Conservation (phyloP, 2,888 invertebrate genomes). For the Cryptus armator region DNA sequence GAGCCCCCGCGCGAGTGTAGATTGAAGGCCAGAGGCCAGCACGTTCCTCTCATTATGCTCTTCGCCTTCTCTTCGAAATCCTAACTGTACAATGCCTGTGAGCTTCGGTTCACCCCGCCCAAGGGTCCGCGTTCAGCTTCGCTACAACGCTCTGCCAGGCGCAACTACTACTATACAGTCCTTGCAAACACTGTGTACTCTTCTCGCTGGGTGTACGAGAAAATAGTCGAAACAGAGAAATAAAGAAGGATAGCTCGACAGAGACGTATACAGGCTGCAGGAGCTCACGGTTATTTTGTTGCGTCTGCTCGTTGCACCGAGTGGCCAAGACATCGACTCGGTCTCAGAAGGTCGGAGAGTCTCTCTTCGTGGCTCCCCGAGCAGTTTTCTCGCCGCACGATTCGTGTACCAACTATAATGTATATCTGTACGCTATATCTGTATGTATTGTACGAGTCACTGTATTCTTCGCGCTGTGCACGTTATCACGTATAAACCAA, state of each 20-base stretch:
- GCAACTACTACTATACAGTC: background rate
- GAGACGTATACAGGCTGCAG: slow-evolving; percentile 27
- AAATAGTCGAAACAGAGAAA: slow-evolving; percentile 37
- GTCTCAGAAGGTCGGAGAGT: slow-evolving; percentile 55
- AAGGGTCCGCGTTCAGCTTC: slow-evolving; percentile 72
- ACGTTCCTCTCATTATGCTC: slow-evolving; percentile 82
- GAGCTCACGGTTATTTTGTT: slow-evolving; percentile 64
- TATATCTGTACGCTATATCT: slow-evolving; percentile 24
- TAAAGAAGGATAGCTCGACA: slow-evolving; percentile 52
- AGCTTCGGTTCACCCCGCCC: slow-evolving; percentile 78
- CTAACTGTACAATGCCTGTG: slow-evolving; percentile 80
- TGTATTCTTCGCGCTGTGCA: slow-evolving; percentile 7
- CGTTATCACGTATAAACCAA: background rate
- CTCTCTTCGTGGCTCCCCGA: slow-evolving; percentile 21
- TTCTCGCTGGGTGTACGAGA: slow-evolving; percentile 18
- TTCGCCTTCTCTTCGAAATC: slow-evolving; percentile 76
- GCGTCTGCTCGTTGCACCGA: slow-evolving; percentile 59
- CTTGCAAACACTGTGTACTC: background rate
- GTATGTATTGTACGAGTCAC: background rate
- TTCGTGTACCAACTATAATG: slow-evolving; percentile 37
- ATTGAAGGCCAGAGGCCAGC: slow-evolving; percentile 80
- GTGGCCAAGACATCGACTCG: slow-evolving; percentile 47
- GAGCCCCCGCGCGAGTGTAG: slow-evolving; percentile 63
- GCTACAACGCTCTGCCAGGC: slow-evolving; percentile 2
- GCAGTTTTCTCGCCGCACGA: slow-evolving; percentile 51